A percentile compares a stretch with the other conserved stretches of the same genome.
phyloP scores from a whole-genome alignment of 1,140 invertebrate genomes.

The Leucophenga varia region DNA sequence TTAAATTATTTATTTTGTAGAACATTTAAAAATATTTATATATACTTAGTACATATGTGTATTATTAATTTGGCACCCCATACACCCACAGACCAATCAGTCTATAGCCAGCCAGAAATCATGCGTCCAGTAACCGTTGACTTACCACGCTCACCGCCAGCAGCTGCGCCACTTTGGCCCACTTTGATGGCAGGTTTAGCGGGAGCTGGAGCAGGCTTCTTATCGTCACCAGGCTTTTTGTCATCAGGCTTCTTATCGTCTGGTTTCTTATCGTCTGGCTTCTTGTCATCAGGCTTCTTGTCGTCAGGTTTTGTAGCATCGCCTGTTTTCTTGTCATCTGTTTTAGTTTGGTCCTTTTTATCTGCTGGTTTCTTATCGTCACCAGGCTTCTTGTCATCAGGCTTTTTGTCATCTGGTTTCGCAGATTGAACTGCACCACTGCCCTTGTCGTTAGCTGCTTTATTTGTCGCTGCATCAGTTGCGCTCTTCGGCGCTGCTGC shows the following conservation, averaged over 20 bases:
- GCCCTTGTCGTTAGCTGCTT: slow-evolving; percentile 32
- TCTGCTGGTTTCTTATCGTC: slow-evolving; percentile 29
- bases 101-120: slow-evolving; percentile 52
- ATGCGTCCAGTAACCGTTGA: slow-evolving; percentile 54
- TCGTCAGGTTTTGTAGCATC: slow-evolving; percentile 18
- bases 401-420: slow-evolving; percentile 45
- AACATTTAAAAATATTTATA: too few relatives aligned
- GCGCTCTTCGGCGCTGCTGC: slow-evolving; percentile 7
- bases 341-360: slow-evolving; percentile 19
- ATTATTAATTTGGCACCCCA: too few relatives aligned
- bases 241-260: slow-evolving; percentile 26
- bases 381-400: slow-evolving; percentile 21
- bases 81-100: too few relatives aligned
- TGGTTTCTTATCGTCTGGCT: slow-evolving; percentile 8
- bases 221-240: slow-evolving; percentile 27
- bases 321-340: slow-evolving; percentile 24
- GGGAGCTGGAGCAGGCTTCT: slow-evolving; percentile 24
- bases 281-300: slow-evolving; percentile 30
- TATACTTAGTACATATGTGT: too few relatives aligned
- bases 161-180: slow-evolving; percentile 49
- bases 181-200: slow-evolving; percentile 47
- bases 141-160: slow-evolving; percentile 51
- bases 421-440: slow-evolving; percentile 19
- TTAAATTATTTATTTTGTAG: too few relatives aligned
- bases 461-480: slow-evolving; percentile 18